Conservation (phyloP, 2,113 vertebrate genomes). For the Corythornis cristatus region DNA sequence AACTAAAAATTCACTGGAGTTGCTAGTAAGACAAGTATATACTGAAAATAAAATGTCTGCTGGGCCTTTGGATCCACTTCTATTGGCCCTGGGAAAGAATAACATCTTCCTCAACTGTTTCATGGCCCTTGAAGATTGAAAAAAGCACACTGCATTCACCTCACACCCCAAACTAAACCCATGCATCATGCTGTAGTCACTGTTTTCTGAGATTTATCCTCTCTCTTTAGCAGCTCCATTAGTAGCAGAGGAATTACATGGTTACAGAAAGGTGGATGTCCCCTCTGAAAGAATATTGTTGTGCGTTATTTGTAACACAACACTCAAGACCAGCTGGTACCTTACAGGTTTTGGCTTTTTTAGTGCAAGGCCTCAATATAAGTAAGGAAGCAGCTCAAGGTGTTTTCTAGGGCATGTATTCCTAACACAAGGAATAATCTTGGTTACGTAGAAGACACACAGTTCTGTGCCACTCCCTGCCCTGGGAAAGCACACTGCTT, state of each 20-base stretch:
- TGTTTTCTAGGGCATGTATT: background rate
- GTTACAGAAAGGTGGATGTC: background rate
- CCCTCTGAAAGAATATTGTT: background rate
- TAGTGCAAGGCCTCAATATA: background rate
- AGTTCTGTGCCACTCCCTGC: background rate
- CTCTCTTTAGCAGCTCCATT: conserved; percentile 36
- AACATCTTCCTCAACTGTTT: background rate
- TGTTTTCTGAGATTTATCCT: conserved; percentile 40
- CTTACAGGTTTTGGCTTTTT: background rate
- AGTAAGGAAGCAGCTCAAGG: background rate
- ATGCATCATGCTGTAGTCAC: background rate
- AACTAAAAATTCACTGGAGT: background rate
- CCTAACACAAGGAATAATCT: background rate
- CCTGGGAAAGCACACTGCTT: background rate
- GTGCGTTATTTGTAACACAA: background rate
- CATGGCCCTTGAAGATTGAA: background rate
- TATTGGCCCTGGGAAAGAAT: background rate
- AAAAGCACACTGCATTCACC: background rate
- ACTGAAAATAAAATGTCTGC: background rate
- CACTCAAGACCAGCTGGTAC: conserved; percentile 3
- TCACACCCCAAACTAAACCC: background rate
- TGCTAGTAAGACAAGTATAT: background rate
- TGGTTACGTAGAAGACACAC: background rate
- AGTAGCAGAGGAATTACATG: conserved; percentile 12
- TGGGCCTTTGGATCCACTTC: background rate